Base-by-base conservation (phyloP, 2,113 vertebrate species). In the Andinoacara biseriatus region DNA sequence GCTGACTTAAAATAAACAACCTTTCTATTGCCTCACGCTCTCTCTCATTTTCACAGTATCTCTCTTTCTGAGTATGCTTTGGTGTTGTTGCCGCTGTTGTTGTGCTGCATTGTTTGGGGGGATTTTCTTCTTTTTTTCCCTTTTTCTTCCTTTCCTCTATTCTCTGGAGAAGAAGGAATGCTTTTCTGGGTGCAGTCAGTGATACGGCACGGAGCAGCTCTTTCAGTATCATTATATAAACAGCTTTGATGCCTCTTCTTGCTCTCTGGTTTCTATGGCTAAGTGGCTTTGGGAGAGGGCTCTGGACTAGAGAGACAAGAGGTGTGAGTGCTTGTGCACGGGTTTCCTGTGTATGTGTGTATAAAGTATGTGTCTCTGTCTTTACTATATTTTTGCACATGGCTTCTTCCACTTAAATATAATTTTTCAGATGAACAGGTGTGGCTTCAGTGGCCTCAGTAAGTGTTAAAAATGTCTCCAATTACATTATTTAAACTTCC, bases 1-100 rank as follows among this genome's bases (percentile, higher is more conserved):
- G 87, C 91, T 81, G 87, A 91, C 91, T 94, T 93, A 93, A 94
- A 95, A 94, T 95, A 95, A 95, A 95, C 91, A 95, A 93, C 90
- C 86, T 92, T 91, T 93, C 82, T 88, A 58, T 89, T 88, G 88
- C 88, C 84, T 91, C 69, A 67, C 80, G 85, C 92, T 80, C 87
- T 57, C 90, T 84, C 86, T 94, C 87, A 85, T 89, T 92, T 84
- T 86, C 61, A 20, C 82, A 79, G 40, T 57, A 91, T 86, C 82
- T 82, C 67, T 90, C 56, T 78, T 78, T 83, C 54, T 81, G 84
- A 91, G 87, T 69, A 31, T 77, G 82, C 83, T 83, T 87, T 87
- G 85, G 87, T 83, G 78, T 89, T 86, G 83, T 89, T 85, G 82
- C 85, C 3, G 77, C 85, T 87, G 89, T 90, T 91, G 85, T 94